Percentiles rank a stretch among this genome's conserved stretches.
phyloP scores from a whole-genome alignment of 2,888 invertebrate genomes.

The Hofmannophila pseudospretella region DNA sequence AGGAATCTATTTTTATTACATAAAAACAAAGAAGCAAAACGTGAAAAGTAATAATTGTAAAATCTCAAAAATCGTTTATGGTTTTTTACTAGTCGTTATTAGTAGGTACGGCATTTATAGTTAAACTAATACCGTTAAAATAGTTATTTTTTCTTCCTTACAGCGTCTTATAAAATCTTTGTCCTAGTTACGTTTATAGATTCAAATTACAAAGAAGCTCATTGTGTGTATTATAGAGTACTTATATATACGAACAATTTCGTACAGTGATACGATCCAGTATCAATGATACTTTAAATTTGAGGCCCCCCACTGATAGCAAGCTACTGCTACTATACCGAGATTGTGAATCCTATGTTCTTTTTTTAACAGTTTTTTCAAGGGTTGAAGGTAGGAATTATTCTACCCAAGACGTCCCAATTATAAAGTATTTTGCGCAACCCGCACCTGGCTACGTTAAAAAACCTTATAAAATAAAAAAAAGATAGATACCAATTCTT shows the following conservation, averaged over 20 bases:
- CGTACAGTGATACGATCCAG: not conserved
- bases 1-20: too few species aligned
- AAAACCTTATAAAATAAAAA: constrained; percentile 18
- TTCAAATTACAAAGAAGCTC: not conserved
- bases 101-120: too few species aligned
- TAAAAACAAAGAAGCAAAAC: too few species aligned
- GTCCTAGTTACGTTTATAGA: too few species aligned
- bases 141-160: too few species aligned
- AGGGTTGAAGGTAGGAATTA: constrained; percentile 31
- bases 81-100: too few species aligned
- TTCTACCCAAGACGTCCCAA: constrained; percentile 37
- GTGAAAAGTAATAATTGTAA: too few species aligned
- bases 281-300: constrained; percentile 9
- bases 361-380: constrained; percentile 22
- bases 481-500: constrained; percentile 38
- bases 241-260: not conserved
- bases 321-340: constrained; percentile 3
- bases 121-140: too few species aligned
- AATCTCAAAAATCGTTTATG: too few species aligned
- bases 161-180: too few species aligned
- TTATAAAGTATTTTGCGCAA: constrained; percentile 56
- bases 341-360: not conserved
- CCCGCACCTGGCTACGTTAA: constrained; percentile 51
- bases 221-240: not conserved
- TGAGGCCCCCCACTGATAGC: constrained; percentile 33